phyloP scores from a whole-genome alignment of 2,797 vertebrate genomes.

The Meriones psammophilus region DNA sequence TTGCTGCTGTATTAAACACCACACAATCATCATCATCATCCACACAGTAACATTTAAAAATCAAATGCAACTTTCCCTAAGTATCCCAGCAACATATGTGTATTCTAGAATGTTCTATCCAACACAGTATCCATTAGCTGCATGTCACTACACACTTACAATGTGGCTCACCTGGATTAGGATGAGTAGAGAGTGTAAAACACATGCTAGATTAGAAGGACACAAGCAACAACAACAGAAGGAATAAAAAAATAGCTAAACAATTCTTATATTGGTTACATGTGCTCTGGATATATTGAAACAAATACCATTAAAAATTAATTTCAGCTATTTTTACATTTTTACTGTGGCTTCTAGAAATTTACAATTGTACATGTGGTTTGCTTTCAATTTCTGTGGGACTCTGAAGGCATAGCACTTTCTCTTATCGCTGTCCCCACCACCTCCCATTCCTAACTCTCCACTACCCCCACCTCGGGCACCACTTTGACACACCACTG shows the following conservation, averaged over 20 bases:
- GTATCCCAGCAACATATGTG: neutral
- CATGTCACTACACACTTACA: neutral
- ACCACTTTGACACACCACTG: neutral
- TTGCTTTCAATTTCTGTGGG: neutral
- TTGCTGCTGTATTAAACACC: neutral
- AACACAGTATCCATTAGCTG: neutral
- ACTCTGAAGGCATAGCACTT: neutral
- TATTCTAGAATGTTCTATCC: neutral
- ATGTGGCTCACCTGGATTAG: neutral
- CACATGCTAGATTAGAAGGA: neutral
- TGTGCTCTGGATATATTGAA: neutral
- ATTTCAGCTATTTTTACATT: constrained; percentile 49
- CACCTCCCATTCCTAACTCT: neutral
- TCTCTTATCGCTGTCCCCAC: neutral
- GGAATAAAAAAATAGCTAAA: neutral
- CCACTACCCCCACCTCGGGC: neutral
- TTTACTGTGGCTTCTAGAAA: constrained; percentile 34
- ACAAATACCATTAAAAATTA: constrained; percentile 53
- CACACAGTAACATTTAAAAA: neutral
- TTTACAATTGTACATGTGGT: neutral
- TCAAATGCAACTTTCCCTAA: neutral
- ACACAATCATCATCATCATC: neutral
- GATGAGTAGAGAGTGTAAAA: neutral
- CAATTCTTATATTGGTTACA: constrained; percentile 10
- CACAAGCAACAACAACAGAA: neutral